These are phyloP conservation scores for Eulithis prunata DNA, from an alignment of 2,888 invertebrate genomes.

Conservation along the genomic window DNA sequence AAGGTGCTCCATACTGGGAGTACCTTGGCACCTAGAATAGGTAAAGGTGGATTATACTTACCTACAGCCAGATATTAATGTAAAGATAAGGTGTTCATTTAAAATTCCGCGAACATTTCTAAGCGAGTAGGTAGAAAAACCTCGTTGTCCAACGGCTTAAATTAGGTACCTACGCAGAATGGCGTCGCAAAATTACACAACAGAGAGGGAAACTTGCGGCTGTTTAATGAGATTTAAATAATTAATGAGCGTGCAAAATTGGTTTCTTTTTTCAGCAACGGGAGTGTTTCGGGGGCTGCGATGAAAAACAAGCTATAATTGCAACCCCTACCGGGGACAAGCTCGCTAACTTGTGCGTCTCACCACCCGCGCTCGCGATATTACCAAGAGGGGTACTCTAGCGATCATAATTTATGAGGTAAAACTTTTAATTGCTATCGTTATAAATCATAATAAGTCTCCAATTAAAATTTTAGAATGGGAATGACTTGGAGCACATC, in stretches of 20 bases:
- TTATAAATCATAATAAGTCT: slow-evolving; percentile 61
- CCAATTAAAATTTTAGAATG: slow-evolving; percentile 58
- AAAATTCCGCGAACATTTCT: slow-evolving; percentile 31
- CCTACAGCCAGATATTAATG: slow-evolving; percentile 1
- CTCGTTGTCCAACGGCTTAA: slow-evolving; percentile 63
- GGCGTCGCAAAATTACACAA: slow-evolving; percentile 71
- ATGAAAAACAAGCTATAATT: slow-evolving; percentile 78
- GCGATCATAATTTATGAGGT: slow-evolving; percentile 64
- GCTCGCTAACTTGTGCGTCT: slow-evolving; percentile 49
- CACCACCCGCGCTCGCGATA: slow-evolving; percentile 44
- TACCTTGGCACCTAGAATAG: too few species aligned
- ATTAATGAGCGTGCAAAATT: slow-evolving; percentile 84
- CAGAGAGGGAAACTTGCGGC: slow-evolving; percentile 75
- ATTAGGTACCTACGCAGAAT: slow-evolving; percentile 59
- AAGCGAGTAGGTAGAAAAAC: slow-evolving; percentile 24
- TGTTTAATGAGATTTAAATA: slow-evolving; percentile 85
- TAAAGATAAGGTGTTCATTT: slow-evolving; percentile 23
- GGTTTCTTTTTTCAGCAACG: slow-evolving; percentile 77
- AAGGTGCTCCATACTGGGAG: too few species aligned
- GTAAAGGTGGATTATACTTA: too few species aligned
- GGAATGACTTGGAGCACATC: slow-evolving; percentile 11
- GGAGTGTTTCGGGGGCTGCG: slow-evolving; percentile 66
- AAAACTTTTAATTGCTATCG: slow-evolving; percentile 66
- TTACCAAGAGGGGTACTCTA: slow-evolving; percentile 53
- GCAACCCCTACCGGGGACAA: slow-evolving; percentile 68